Conservation (phyloP, 1,140 invertebrate species). For the Cydia strobilella region DNA sequence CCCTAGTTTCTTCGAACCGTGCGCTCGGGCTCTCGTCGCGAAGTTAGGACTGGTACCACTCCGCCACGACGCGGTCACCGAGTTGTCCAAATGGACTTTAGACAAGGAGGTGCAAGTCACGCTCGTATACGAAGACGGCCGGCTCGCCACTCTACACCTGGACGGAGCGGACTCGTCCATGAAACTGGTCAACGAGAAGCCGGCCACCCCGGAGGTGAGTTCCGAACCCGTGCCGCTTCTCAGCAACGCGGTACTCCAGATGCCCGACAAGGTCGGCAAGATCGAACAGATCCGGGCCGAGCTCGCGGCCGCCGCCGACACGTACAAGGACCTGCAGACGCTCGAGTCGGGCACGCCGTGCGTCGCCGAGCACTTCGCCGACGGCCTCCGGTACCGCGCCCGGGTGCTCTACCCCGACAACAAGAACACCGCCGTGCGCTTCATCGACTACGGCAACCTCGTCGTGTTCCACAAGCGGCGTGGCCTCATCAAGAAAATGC, state of each 20-base stretch:
- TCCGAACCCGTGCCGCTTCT: conserved; percentile 75
- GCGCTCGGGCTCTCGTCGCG: conserved; percentile 80
- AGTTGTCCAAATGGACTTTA: conserved; percentile 64
- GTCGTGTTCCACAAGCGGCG: conserved; percentile 83
- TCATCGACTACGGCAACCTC: conserved; percentile 92
- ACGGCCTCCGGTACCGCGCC: conserved; percentile 90
- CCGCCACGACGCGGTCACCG: conserved; percentile 54
- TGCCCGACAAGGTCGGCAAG: conserved; percentile 73
- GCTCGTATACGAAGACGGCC: conserved; percentile 64
- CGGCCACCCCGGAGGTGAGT: conserved; percentile 57
- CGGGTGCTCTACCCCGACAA: conserved; percentile 86
- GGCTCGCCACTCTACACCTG: conserved; percentile 68
- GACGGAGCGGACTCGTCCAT: conserved; percentile 65
- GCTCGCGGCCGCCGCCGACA: conserved; percentile 80
- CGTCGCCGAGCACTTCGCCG: conserved; percentile 86
- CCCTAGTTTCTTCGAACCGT: conserved; percentile 80
- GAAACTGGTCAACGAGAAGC: conserved; percentile 70
- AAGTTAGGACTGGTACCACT: conserved; percentile 62
- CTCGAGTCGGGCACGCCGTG: conserved; percentile 84
- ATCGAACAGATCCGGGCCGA: conserved; percentile 81
- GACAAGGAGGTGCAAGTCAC: conserved; percentile 72
- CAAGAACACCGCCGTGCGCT: conserved; percentile 87
- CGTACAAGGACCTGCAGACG: conserved; percentile 77
- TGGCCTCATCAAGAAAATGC: conserved; percentile 81
- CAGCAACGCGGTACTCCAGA: too few relatives aligned